These are phyloP conservation scores for Antigone vipio DNA, from an alignment of 2,113 vertebrate species.

Conservation along the genomic window DNA sequence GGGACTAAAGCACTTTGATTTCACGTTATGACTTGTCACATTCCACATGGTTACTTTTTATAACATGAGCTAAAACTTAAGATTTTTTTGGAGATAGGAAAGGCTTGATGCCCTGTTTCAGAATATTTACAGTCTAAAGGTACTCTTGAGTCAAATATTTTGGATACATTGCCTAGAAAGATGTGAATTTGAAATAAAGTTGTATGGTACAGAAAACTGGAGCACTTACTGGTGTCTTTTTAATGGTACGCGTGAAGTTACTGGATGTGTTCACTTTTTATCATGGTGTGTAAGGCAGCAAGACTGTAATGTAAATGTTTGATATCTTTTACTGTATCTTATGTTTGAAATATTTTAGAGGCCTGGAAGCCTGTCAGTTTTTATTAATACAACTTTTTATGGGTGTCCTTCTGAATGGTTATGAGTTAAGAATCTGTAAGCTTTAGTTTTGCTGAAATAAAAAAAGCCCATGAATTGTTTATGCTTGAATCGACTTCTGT, in stretches of 20 bases:
- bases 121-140: not conserved
- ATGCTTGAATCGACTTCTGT: not conserved
- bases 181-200: conserved; percentile 60
- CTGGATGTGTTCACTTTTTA: conserved; percentile 43
- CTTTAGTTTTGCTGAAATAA: conserved; percentile 70
- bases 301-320: conserved; percentile 36
- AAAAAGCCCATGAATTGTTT: conserved; percentile 8
- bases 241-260: conserved; percentile 24
- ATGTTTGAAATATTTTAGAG: conserved; percentile 23
- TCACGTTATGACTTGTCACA: conserved; percentile 48
- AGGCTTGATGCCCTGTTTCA: not conserved
- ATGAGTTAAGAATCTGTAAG: conserved; percentile 40
- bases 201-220: conserved; percentile 38
- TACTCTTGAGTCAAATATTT: conserved; percentile 41
- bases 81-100: not conserved
- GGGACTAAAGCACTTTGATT: conserved; percentile 55
- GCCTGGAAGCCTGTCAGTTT: conserved; percentile 44
- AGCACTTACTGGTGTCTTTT: conserved; percentile 25
- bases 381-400: conserved; percentile 29
- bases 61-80: conserved; percentile 31
- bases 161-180: conserved; percentile 8
- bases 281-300: conserved; percentile 36
- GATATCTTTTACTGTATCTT: conserved; percentile 45
- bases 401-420: conserved; percentile 14
- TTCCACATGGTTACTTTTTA: conserved; percentile 46